Percentiles rank a stretch among this genome's conserved stretches.
phyloP scores from a whole-genome alignment of 2,797 vertebrate species.

The Enteromius afrohamiltoni region DNA sequence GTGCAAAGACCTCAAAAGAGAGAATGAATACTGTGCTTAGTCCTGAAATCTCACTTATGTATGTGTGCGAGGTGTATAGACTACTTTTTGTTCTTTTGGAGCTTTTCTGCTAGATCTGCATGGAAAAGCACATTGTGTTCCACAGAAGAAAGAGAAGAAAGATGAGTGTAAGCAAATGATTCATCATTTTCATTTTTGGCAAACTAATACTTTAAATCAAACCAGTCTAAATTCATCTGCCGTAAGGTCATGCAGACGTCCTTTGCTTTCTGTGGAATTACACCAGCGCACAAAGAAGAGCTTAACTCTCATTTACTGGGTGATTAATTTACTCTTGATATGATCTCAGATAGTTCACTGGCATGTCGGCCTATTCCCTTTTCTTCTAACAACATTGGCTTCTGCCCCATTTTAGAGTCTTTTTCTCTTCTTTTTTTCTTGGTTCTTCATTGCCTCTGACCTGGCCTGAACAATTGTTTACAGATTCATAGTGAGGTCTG shows the following conservation, averaged over 20 bases:
- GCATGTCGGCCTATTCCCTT: background rate
- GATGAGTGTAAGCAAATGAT: background rate
- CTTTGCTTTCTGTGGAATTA: background rate
- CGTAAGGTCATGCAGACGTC: background rate
- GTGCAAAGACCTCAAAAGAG: background rate
- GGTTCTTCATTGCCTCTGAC: background rate
- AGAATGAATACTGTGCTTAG: background rate
- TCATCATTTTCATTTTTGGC: background rate
- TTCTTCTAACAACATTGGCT: background rate
- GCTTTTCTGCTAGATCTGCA: background rate
- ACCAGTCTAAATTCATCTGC: background rate
- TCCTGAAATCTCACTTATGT: background rate
- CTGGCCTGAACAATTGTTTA: constrained; percentile 49
- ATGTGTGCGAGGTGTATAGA: background rate
- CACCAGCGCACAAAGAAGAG: background rate
- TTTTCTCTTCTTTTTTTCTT: constrained; percentile 2
- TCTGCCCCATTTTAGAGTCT: constrained; percentile 13
- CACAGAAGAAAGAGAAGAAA: background rate
- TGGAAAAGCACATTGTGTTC: background rate
- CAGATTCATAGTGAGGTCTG: constrained; percentile 51
- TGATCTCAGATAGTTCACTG: background rate
- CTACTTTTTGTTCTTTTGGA: background rate
- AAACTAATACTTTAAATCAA: constrained; percentile 10
- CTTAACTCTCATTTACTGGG: constrained; percentile 18
- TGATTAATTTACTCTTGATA: constrained; percentile 31